Percentiles rank a stretch among this genome's conserved stretches.
Conservation (phyloP, 2,888 invertebrate genomes). For the Fragum whitleyi region DNA sequence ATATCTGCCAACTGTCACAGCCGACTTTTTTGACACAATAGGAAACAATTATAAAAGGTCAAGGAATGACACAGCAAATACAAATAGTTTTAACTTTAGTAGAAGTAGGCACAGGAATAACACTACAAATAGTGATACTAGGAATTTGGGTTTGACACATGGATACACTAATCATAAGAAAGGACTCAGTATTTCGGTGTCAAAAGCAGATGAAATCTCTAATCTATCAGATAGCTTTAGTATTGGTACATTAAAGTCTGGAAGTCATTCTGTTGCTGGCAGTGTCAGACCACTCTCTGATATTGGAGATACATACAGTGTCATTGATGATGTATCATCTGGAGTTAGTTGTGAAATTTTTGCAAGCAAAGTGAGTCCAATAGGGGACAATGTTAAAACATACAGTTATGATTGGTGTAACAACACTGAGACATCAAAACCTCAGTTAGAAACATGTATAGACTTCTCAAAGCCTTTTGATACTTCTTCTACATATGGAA, state of each 20-base stretch:
- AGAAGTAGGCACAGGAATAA: neutral
- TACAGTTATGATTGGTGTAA: neutral
- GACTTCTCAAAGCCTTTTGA: conserved; percentile 3
- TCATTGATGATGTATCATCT: conserved; percentile 24
- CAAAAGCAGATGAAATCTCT: neutral
- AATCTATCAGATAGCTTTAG: conserved; percentile 19
- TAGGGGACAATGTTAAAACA: neutral
- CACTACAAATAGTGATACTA: neutral
- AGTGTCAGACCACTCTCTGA: conserved; percentile 7
- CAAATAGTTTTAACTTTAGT: neutral
- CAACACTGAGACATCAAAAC: neutral
- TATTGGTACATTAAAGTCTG: conserved; percentile 18
- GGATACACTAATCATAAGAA: neutral
- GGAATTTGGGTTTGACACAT: neutral
- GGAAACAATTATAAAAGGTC: neutral
- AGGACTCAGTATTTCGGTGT: neutral
- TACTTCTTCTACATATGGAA: conserved; percentile 4
- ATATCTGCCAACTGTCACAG: conserved; percentile 19
- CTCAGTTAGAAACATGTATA: neutral
- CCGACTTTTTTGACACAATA: neutral
- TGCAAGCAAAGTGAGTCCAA: neutral
- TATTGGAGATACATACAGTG: conserved; percentile 7
- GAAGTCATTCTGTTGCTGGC: conserved; percentile 15
- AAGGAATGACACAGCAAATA: neutral
- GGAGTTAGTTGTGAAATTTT: conserved; percentile 1